phyloP scores from a whole-genome alignment of 2,888 invertebrate genomes.

The Lathronympha strigana region DNA sequence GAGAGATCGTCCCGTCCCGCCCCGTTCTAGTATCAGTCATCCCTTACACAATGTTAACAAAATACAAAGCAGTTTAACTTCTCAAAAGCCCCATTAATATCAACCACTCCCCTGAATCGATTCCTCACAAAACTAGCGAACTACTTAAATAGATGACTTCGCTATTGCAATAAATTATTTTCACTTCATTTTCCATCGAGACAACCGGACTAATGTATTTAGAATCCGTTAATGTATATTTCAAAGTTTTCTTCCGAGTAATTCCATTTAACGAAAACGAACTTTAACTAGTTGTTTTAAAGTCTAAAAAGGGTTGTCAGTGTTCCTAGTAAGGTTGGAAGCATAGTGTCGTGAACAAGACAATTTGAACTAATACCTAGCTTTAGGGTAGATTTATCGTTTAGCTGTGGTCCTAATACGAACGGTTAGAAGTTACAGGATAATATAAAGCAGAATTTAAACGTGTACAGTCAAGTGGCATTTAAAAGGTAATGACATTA shows the following conservation, averaged over 20 bases:
- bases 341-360: constrained; percentile 53
- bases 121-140: constrained; percentile 33
- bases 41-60: too few relatives aligned
- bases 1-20: too few relatives aligned
- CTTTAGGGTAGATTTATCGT: constrained; percentile 61
- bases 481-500: too few relatives aligned
- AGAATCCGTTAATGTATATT: constrained; percentile 51
- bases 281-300: constrained; percentile 1
- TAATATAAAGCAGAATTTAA: constrained; percentile 20
- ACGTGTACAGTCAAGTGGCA: constrained; percentile 1
- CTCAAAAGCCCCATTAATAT: constrained; percentile 16
- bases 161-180: constrained; percentile 53
- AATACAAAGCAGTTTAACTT: neutral
- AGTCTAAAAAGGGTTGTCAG: constrained; percentile 18
- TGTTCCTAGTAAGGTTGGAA: constrained; percentile 13
- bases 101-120: constrained; percentile 12
- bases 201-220: constrained; percentile 52
- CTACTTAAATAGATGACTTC: constrained; percentile 41
- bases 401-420: constrained; percentile 44
- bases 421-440: constrained; percentile 27
- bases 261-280: constrained; percentile 6
- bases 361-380: constrained; percentile 62
- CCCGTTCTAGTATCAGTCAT: too few relatives aligned
- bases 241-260: constrained; percentile 34
- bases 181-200: constrained; percentile 50